Base-by-base conservation (phyloP, 1,140 invertebrate genomes). In the Drosophila watanabei region DNA sequence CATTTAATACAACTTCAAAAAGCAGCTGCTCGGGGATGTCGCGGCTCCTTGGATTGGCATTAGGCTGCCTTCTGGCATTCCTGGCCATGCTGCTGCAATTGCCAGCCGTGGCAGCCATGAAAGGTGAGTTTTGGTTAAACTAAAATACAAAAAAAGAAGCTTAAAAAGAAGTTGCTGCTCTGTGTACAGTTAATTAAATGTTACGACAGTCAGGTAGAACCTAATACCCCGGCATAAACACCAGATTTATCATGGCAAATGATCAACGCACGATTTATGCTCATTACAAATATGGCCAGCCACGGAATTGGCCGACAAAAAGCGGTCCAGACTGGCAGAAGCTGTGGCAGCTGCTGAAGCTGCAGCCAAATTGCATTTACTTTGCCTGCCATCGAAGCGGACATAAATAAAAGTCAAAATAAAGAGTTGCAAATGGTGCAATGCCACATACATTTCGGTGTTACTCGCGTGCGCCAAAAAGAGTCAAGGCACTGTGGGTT, bases 261-360 rank as follows among this genome's bases (percentile, higher is more conserved):
- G 87, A 90, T 90, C 87, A 90, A 90, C 86, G 86, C 86, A 90
- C 86, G 86, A 90, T 90, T 86, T 91, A 90, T 86, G 87, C 87
- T 89, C 86, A 89, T 90, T 90, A 90, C 86, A 90, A 89, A 89
- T 89, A 90, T 90, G 86, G 86, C 82, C 86, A 82, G 66, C 68
- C 86, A 89, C 86, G 86, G 86, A 90, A 86, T 86, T 91, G 87
- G 79, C 70, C 77, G 58, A 51, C 56, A 73, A 62, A 60, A 68
- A 33, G 65, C 71, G 45, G 79, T 69, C 71, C 80, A 63, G 63
- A 73, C 45, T 28, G 51, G 66, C 66, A 84, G 80, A 69, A 60
- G 78, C 59, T 35, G 30, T 37, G 51, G 63, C 37, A 16, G 58
- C 60, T 37, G 48, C 51, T 37, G 24, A n/a, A 30, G 61, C 43